Conservation (phyloP, 2,797 vertebrate species). For the Erethizon dorsatum region DNA sequence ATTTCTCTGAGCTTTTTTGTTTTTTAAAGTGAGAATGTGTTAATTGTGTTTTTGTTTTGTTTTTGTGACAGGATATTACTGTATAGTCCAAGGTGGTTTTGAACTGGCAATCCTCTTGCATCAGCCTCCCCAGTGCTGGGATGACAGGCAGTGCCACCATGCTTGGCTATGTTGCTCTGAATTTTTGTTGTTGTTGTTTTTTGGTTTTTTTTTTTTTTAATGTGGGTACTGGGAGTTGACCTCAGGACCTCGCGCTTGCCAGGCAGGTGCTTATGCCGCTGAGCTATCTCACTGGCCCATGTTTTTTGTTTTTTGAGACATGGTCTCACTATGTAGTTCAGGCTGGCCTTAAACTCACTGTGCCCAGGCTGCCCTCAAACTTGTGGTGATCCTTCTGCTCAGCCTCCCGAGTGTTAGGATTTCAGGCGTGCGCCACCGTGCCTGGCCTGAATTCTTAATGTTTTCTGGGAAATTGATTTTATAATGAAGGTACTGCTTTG, state of each 20-base stretch:
- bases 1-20: not conserved
- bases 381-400: not conserved
- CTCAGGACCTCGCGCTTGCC: too few relatives aligned
- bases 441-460: not conserved
- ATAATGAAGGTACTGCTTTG: not conserved
- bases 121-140: not conserved
- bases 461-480: constrained; percentile 38
- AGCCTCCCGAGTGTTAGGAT: not conserved
- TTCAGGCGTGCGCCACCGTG: not conserved
- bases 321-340: not conserved
- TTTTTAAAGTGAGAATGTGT: not conserved
- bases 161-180: not conserved
- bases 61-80: not conserved
- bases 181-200: not conserved
- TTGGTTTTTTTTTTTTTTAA: too few relatives aligned
- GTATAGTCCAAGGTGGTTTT: not conserved
- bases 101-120: not conserved
- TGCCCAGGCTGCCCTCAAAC: not conserved
- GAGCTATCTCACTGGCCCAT: too few relatives aligned
- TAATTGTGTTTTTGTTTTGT: not conserved
- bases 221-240: too few relatives aligned
- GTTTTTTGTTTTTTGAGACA: not conserved
- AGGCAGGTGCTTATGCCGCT: too few relatives aligned
- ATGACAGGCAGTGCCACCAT: not conserved
- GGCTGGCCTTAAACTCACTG: too few relatives aligned